phyloP scores from a whole-genome alignment of 2,888 invertebrate species.

The Trachelus tabidus region DNA sequence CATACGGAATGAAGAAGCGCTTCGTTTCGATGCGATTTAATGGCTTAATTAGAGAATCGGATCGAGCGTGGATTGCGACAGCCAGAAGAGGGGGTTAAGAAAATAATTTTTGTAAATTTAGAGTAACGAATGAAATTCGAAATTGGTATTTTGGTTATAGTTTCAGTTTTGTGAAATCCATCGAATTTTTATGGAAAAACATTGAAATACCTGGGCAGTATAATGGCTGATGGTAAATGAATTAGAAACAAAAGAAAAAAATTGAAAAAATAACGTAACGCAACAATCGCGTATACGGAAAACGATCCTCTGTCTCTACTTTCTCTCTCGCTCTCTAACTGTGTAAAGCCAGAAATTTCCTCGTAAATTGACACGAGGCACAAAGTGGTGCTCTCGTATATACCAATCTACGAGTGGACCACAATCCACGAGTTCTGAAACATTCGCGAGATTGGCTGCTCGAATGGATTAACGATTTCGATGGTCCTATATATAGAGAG shows the following conservation, averaged over 20 bases:
- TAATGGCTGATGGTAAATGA: neutral
- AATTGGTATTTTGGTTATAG: neutral
- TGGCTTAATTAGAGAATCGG: neutral
- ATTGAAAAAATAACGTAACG: neutral
- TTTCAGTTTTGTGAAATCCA: neutral
- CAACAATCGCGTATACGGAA: neutral
- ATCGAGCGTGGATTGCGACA: neutral
- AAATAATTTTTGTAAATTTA: neutral
- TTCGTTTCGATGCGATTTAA: neutral
- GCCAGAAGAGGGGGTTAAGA: neutral
- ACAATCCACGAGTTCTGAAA: neutral
- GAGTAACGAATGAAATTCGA: neutral
- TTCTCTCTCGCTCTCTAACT: neutral
- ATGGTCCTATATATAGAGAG: neutral
- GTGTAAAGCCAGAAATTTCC: neutral
- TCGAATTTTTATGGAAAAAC: neutral
- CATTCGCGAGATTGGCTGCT: neutral
- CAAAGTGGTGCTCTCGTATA: constrained; percentile 1
- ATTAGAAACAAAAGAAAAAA: neutral
- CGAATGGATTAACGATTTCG: neutral
- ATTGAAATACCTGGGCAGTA: neutral
- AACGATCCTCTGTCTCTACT: neutral
- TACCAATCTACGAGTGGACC: neutral
- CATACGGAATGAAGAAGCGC: neutral
- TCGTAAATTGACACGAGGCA: neutral